Evolutionary conservation across 2,888 invertebrate genomes (phyloP).

Genomic region (Thysanoteuthis rhombus): DNA sequence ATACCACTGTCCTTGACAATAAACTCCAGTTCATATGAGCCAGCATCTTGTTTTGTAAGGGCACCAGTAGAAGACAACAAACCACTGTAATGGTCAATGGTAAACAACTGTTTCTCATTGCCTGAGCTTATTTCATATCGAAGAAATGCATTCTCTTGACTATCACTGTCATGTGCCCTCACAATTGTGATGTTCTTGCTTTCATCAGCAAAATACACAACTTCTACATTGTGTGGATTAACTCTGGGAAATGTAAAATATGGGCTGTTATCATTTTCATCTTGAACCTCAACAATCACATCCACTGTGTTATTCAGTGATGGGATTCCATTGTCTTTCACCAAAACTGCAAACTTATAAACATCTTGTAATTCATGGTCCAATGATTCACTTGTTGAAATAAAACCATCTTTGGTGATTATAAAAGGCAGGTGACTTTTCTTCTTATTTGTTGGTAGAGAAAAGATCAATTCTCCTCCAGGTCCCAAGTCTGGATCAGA

Average conservation of each 20-base stretch:
- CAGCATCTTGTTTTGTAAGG: not conserved
- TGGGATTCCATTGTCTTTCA: not conserved
- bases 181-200: not conserved
- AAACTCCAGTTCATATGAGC: not conserved
- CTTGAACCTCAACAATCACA: constrained; percentile 12
- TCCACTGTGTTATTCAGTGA: not conserved
- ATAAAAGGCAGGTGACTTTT: not conserved
- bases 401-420: not conserved
- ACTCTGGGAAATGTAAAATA: not conserved
- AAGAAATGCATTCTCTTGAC: not conserved
- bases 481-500: not conserved
- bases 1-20: not conserved
- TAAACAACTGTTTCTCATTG: constrained; percentile 12
- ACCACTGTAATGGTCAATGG: constrained; percentile 12
- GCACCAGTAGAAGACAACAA: not conserved
- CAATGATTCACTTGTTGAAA: not conserved
- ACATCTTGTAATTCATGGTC: constrained; percentile 12
- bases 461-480: not conserved
- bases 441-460: not conserved
- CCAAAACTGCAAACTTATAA: not conserved
- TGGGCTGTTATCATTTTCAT: not conserved
- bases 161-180: not conserved
- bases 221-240: not conserved
- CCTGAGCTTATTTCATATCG: not conserved
- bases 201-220: not conserved